Base-by-base conservation (phyloP, 2,797 vertebrate species). In the Fratercula arctica region DNA sequence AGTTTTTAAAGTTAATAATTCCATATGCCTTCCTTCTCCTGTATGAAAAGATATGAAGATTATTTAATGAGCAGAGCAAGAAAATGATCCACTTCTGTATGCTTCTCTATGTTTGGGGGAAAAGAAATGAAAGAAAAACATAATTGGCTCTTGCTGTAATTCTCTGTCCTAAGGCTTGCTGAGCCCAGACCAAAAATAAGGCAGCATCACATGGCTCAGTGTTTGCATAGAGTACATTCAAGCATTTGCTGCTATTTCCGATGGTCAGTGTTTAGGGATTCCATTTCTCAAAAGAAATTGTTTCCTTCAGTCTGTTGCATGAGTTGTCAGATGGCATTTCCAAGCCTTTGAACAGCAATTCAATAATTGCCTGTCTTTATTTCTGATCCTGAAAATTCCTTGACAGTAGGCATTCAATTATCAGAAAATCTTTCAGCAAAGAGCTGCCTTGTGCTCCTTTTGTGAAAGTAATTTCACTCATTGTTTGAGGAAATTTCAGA, bases 241-340 rank as follows among this genome's bases (percentile, higher is more conserved):
- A 92, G 59, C 33, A 63, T 54, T 60, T 84, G 31, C 33, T 80
- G 48, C 39, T 89, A 54, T 79, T 94, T 96, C 57, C 73, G 73
- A 67, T 13, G 79, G 18, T 24, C 76, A 72, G 0, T 11, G 16
- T 70, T 94, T 60, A 77, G 60, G 63, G 41, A 89, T 89, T 90
- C 59, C 43, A 25, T 57, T 94, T 94, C 84, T 94, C 59, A 94
- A 83, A 87, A 95, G 28, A 17, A 87, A 37, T 70, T 57, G 31
- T 54, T 87, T 83, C 41, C 35, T 67, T 53, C 50, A 70, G 17
- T 75, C 68, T 90, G 33, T 73, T 93, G 29, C 39, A 35, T 43
- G 41, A 91, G 33, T 75, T 74, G 19, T 45, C 81, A 69, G 16
- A 69, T 56, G 23, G 6, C 39, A 53, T 69, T 90, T 92, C 78